These are phyloP conservation scores for Hylyphantes graminicola DNA, from an alignment of 1,140 invertebrate genomes.

Conservation along the genomic window DNA sequence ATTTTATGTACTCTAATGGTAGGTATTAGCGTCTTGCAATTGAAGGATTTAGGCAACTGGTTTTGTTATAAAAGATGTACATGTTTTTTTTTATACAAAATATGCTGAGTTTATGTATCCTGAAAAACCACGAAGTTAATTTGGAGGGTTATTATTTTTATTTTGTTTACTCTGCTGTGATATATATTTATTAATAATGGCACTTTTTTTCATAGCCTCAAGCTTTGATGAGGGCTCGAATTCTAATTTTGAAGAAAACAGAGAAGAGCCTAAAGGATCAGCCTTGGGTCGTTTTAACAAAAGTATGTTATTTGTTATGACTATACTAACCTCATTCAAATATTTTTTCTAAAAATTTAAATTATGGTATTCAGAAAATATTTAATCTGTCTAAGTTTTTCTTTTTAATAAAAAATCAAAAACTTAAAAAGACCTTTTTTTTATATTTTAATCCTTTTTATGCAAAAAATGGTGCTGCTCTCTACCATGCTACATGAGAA, in stretches of 20 bases:
- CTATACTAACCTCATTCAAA: not conserved
- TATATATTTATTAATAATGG: not conserved
- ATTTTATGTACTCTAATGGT: conserved; percentile 32
- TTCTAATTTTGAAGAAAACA: conserved; percentile 24
- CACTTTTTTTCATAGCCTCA: not conserved
- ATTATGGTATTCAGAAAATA: not conserved
- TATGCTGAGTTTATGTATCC: not conserved
- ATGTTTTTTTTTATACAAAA: not conserved
- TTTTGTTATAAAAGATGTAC: not conserved
- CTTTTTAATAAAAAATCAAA: too few relatives aligned
- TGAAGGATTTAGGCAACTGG: not conserved
- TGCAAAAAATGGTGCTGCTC: not conserved
- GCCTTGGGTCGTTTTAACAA: not conserved
- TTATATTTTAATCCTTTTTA: not conserved
- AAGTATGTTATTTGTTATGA: not conserved
- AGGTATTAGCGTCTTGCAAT: not conserved
- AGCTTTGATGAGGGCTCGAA: conserved; percentile 45
- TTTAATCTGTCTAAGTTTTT: not conserved
- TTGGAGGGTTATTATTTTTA: too few relatives aligned
- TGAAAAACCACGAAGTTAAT: too few relatives aligned
- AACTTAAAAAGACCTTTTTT: too few relatives aligned
- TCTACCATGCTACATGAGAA: too few relatives aligned
- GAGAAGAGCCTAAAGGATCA: conserved; percentile 19
- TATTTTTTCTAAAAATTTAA: not conserved
- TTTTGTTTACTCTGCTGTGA: not conserved